Evolutionary conservation across 2,888 invertebrate species (phyloP), one percentile per base, ranked within the genome.

Genomic region (Parasteatoda lunata): DNA sequence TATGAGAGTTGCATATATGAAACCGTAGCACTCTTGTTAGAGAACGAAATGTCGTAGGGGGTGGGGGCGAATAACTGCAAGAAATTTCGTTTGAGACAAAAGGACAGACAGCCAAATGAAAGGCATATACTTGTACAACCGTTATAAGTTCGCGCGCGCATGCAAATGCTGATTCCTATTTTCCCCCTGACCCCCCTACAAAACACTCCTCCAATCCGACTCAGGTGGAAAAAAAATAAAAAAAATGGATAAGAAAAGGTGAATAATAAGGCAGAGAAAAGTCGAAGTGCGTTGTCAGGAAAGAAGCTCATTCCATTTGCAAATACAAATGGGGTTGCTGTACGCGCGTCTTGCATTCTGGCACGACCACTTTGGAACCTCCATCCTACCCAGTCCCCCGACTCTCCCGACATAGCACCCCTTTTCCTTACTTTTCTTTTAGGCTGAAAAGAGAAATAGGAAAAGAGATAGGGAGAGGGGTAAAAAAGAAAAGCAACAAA

Each of bases 211-310:
- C 73, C 84, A 72, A 83, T 83, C 72, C 77, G 68, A 52, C 64
- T 64, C 73, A 84, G 75, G 84, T 84, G 47, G 64, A 66, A 66
- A 68, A 30, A 7, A 54, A 80, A n/a, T n/a, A 72, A 47, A 66
- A 79, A 75, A 79, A 75, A 75, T n/a, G 65, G 65, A 51, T 15
- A 79, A 69, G 30, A 45, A 83, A 77, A 85, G 79, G 84, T 85
- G 84, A 85, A 85, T 85, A 85, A 85, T 85, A 85, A 85, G 84
- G 79, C 79, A 70, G 76, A 85, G 84, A 85, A 79, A 79, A 85
- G 79, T 78, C 84, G 84, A 78, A 84, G 84, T 78, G 84, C 84
- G 84, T 84, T 84, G 84, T 84, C 84, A 85, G 84, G 64, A 78
- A 51, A 59, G 73, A 77, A 76, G 72, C 84, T 85, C 84, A 85